These are phyloP conservation scores for Eupithecia insigniata DNA, from an alignment of 2,888 invertebrate species.

Conservation along the genomic window DNA sequence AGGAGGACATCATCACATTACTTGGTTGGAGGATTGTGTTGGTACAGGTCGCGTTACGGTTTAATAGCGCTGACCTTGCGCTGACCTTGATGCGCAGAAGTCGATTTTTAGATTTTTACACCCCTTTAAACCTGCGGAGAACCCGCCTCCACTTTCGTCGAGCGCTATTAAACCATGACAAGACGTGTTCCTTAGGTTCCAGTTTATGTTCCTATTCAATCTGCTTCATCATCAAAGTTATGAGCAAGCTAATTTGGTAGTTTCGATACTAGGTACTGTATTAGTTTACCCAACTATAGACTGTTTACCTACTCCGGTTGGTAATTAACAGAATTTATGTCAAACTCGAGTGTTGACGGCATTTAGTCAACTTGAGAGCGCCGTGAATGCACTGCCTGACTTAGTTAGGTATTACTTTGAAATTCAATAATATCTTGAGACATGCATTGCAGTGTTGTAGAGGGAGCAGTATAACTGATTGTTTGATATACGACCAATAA, in stretches of 20 bases:
- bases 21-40: too few relatives aligned
- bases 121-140: too few relatives aligned
- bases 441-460: constrained; percentile 18
- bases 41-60: too few relatives aligned
- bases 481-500: too few relatives aligned
- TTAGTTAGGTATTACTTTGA: constrained; percentile 16
- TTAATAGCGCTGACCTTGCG: too few relatives aligned
- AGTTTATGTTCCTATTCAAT: neutral
- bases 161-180: too few relatives aligned
- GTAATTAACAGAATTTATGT: constrained; percentile 34
- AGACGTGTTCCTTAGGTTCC: too few relatives aligned
- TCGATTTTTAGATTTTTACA: too few relatives aligned
- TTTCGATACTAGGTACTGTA: neutral
- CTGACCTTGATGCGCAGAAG: too few relatives aligned
- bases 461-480: neutral
- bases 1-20: too few relatives aligned
- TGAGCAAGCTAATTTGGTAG: neutral
- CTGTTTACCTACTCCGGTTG: constrained; percentile 17
- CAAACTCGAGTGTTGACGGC: constrained; percentile 33
- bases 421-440: constrained; percentile 28
- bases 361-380: constrained; percentile 29
- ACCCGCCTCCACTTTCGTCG: too few relatives aligned
- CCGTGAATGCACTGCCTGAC: constrained; percentile 24
- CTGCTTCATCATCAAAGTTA: neutral
- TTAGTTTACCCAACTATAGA: constrained; percentile 20